Evolutionary conservation across 2,113 vertebrate species (phyloP).

Genomic region (Eptatretus burgeri): DNA sequence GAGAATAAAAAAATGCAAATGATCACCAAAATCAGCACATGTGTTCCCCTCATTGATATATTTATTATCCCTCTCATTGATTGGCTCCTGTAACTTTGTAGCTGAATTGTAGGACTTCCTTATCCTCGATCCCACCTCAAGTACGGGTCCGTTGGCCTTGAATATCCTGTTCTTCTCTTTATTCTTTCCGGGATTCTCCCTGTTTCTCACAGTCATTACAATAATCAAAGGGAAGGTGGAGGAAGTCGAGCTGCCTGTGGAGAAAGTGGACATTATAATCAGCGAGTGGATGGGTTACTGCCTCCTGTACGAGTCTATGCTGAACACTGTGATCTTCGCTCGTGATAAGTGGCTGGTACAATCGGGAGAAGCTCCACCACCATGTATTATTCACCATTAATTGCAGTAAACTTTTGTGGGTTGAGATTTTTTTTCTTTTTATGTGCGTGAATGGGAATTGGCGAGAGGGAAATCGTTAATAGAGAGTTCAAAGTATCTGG

Average conservation of each 20-base stretch:
- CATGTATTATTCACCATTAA: too few relatives aligned
- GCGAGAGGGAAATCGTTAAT: too few relatives aligned
- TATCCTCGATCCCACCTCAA: too few relatives aligned
- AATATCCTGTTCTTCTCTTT: conserved; percentile 7
- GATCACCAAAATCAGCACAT: background rate
- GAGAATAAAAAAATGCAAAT: conserved; percentile 16
- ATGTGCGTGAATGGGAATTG: too few relatives aligned
- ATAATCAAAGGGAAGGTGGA: conserved; percentile 94
- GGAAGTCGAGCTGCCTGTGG: conserved; percentile 76
- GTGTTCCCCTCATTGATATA: background rate
- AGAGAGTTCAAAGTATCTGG: too few relatives aligned
- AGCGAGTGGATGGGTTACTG: conserved; percentile 98
- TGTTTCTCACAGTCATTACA: conserved; percentile 53
- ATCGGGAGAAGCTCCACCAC: conserved; percentile 12
- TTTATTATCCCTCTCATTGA: background rate
- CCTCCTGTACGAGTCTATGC: conserved; percentile 94
- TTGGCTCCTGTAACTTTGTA: too few relatives aligned
- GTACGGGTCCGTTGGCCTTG: too few relatives aligned
- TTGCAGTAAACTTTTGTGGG: too few relatives aligned
- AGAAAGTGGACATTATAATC: conserved; percentile 88
- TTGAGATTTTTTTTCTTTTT: too few relatives aligned
- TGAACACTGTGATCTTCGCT: conserved; percentile 90
- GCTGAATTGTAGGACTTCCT: too few relatives aligned
- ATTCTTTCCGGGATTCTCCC: conserved; percentile 15
- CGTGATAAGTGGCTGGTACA: conserved; percentile 93